Evolutionary conservation across 2,888 invertebrate genomes (phyloP).

Genomic region (Amphipoea oculea): DNA sequence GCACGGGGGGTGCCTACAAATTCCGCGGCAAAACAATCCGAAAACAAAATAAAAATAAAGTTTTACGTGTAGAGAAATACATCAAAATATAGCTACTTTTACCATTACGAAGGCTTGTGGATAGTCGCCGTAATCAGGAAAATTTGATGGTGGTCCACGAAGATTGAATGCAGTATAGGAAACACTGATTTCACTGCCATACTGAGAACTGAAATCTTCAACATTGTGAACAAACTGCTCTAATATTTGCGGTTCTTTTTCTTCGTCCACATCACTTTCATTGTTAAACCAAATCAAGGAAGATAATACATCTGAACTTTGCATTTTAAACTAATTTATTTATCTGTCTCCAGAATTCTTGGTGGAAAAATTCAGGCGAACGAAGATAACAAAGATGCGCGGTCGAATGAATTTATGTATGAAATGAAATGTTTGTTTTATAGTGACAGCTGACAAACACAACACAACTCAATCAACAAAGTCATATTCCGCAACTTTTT

Average conservation of each 20-base stretch:
- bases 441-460: slow-evolving; percentile 59
- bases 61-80: not conserved
- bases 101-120: slow-evolving; percentile 97
- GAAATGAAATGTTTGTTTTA: slow-evolving; percentile 53
- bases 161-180: slow-evolving; percentile 97
- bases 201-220: slow-evolving; percentile 96
- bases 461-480: slow-evolving; percentile 41
- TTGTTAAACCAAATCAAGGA: slow-evolving; percentile 85
- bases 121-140: slow-evolving; percentile 97
- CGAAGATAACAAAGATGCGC: slow-evolving; percentile 39
- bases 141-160: slow-evolving; percentile 95
- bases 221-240: slow-evolving; percentile 95
- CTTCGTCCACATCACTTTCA: slow-evolving; percentile 76
- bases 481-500: slow-evolving; percentile 35
- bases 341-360: slow-evolving; percentile 17
- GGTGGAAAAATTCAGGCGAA: slow-evolving; percentile 32
- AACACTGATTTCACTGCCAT: slow-evolving; percentile 96
- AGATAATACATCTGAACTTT: slow-evolving; percentile 86
- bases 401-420: slow-evolving; percentile 45
- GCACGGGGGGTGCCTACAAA: not conserved
- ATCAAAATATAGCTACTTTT: slow-evolving; percentile 59
- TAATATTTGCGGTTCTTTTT: slow-evolving; percentile 86
- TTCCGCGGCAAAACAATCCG: slow-evolving; percentile 31
- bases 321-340: slow-evolving; percentile 74
- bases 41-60: slow-evolving; percentile 18